These are phyloP conservation scores for Eremophila alpestris DNA, from an alignment of 2,797 vertebrate genomes.

Conservation along the genomic window DNA sequence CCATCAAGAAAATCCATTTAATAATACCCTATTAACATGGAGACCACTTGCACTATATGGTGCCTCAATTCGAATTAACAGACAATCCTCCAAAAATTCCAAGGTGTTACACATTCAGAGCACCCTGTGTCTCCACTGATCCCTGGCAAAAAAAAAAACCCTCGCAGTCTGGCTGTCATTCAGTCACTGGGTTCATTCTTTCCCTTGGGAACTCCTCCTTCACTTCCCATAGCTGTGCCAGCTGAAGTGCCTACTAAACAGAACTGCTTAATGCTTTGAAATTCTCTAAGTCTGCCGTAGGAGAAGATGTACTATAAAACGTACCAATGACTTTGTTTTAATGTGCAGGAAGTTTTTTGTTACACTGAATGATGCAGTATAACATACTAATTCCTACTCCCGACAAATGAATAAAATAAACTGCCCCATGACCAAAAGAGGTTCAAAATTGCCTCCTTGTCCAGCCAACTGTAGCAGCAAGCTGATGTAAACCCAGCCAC, in stretches of 20 bases:
- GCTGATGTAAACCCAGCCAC: not conserved
- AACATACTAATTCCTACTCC: not conserved
- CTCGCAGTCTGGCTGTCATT: constrained; percentile 44
- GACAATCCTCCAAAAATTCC: not conserved
- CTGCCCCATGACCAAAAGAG: rapidly evolving
- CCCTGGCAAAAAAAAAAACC: not conserved
- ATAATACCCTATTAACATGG: not conserved
- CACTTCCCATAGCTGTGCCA: constrained; percentile 5
- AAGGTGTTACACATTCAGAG: constrained; percentile 40
- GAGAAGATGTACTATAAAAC: not conserved
- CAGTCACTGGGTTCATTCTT: constrained; percentile 33
- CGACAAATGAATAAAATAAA: not conserved
- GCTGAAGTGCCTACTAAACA: constrained; percentile 31
- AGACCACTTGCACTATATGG: not conserved
- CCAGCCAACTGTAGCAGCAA: not conserved
- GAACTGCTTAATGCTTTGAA: constrained; percentile 2
- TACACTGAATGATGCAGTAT: not conserved
- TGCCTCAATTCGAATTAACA: not conserved
- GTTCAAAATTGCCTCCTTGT: not conserved
- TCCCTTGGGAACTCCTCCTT: constrained; percentile 44
- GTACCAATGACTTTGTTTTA: not conserved
- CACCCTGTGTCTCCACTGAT: constrained; percentile 2
- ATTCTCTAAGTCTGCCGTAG: not conserved
- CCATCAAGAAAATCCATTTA: not conserved
- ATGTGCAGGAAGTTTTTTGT: not conserved